phyloP scores from a whole-genome alignment of 2,888 invertebrate species.

The Sinodicranocentrus sp. region DNA sequence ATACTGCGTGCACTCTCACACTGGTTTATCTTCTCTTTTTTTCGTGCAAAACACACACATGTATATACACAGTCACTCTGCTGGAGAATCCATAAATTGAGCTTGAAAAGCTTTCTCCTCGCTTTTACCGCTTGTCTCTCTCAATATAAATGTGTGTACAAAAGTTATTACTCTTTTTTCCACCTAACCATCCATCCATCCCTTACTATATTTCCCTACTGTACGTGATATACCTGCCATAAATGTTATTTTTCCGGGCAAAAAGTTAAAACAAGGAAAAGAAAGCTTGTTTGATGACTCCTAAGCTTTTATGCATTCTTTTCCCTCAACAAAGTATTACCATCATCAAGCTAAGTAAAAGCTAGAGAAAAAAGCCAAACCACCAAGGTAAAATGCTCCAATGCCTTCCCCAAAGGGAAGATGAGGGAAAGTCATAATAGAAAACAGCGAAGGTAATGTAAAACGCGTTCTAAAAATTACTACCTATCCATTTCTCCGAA shows the following conservation, averaged over 20 bases:
- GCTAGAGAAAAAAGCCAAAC: not conserved
- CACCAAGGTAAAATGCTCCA: constrained; percentile 15
- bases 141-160: constrained; percentile 52
- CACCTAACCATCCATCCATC: constrained; percentile 16
- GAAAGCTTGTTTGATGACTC: not conserved
- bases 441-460: constrained; percentile 1
- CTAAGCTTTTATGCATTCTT: not conserved
- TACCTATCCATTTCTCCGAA: constrained; percentile 23
- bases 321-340: constrained; percentile 1
- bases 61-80: not conserved
- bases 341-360: constrained; percentile 15
- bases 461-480: constrained; percentile 28
- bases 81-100: constrained; percentile 55
- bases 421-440: not conserved
- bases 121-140: constrained; percentile 68
- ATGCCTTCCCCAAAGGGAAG: not conserved
- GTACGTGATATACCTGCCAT: not conserved
- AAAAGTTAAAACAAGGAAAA: constrained; percentile 7
- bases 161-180: constrained; percentile 54
- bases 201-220: not conserved
- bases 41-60: too few species aligned
- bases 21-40: constrained; percentile 18
- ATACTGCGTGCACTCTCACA: not conserved
- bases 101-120: constrained; percentile 68
- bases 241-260: not conserved